Evolutionary conservation across 2,888 invertebrate genomes (phyloP).

Genomic region (Nysson spinosus): DNA sequence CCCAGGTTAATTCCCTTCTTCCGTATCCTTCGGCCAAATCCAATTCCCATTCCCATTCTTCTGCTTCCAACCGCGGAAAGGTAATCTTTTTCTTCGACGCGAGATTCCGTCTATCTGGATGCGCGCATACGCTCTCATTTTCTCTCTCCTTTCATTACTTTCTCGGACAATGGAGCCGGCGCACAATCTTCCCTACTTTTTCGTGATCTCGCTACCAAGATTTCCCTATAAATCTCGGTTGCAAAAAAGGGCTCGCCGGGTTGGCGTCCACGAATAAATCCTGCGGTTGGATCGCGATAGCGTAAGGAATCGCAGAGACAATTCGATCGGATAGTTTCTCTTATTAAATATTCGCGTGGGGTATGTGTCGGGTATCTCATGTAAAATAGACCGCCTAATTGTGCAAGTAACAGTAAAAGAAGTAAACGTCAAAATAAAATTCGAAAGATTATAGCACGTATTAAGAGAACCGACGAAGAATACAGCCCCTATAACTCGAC

Average conservation of each 20-base stretch:
- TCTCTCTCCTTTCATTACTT: background rate
- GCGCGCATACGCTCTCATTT: constrained; percentile 22
- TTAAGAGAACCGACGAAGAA: too few species aligned
- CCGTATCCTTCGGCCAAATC: constrained; percentile 33
- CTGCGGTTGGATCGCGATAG: too few species aligned
- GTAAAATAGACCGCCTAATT: too few species aligned
- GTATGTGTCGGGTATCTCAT: too few species aligned
- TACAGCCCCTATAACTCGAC: too few species aligned
- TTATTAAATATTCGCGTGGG: too few species aligned
- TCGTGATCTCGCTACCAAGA: constrained; percentile 13
- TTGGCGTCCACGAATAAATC: too few species aligned
- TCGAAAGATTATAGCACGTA: too few species aligned
- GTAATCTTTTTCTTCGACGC: constrained; percentile 35
- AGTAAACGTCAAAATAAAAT: too few species aligned
- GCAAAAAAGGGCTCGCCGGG: constrained; percentile 8
- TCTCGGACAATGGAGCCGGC: constrained; percentile 19
- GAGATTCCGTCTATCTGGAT: constrained; percentile 35
- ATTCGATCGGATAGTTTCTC: too few species aligned
- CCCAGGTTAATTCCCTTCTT: constrained; percentile 53
- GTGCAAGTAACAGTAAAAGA: too few species aligned
- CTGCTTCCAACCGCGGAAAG: constrained; percentile 9
- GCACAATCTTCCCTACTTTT: constrained; percentile 27
- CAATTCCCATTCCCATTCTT: background rate
- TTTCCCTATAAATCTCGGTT: constrained; percentile 35
- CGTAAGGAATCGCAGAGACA: too few species aligned